Conservation (phyloP, 35 echinoderm and acorn worm genomes). For the Antedon bifida region DNA sequence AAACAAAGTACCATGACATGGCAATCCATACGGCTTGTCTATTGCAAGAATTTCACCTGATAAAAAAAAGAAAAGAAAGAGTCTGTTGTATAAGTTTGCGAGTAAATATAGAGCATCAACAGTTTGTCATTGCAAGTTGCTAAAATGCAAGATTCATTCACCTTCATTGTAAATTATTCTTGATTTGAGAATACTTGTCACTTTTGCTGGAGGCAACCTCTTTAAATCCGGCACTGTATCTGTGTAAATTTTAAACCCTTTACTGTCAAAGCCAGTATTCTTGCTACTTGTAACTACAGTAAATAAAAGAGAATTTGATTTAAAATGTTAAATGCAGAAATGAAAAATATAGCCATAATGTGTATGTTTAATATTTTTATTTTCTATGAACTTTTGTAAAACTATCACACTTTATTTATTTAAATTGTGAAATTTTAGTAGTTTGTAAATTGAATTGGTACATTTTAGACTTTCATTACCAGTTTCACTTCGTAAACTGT, state of each 20-base stretch:
- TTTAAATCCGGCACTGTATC: slow-evolving; percentile 16
- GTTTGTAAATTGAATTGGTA: too few relatives aligned
- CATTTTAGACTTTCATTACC: neutral
- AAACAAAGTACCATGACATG: slow-evolving; percentile 58
- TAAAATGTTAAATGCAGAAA: too few relatives aligned
- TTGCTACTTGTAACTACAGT: neutral
- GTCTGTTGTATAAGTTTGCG: neutral
- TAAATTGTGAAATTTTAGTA: too few relatives aligned
- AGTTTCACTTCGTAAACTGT: neutral
- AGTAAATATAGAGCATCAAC: too few relatives aligned
- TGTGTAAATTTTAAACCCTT: neutral
- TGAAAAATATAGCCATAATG: too few relatives aligned
- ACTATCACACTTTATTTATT: too few relatives aligned
- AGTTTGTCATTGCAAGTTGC: too few relatives aligned
- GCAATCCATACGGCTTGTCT: slow-evolving; percentile 66
- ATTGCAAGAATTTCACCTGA: slow-evolving; percentile 59
- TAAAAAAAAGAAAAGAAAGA: neutral
- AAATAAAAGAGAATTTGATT: neutral
- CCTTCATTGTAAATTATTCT: slow-evolving; percentile 58
- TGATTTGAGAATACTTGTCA: slow-evolving; percentile 33
- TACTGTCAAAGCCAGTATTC: neutral
- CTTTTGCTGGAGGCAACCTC: slow-evolving; percentile 7
- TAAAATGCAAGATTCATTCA: neutral
- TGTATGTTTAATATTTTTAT: too few relatives aligned
- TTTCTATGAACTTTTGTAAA: too few relatives aligned